Evolutionary conservation across 30 jellyfish, hydroid and myxozoan genomes (phyloP), one percentile per base, ranked within the genome.

Genomic region (Cassiopea xamachana): DNA sequence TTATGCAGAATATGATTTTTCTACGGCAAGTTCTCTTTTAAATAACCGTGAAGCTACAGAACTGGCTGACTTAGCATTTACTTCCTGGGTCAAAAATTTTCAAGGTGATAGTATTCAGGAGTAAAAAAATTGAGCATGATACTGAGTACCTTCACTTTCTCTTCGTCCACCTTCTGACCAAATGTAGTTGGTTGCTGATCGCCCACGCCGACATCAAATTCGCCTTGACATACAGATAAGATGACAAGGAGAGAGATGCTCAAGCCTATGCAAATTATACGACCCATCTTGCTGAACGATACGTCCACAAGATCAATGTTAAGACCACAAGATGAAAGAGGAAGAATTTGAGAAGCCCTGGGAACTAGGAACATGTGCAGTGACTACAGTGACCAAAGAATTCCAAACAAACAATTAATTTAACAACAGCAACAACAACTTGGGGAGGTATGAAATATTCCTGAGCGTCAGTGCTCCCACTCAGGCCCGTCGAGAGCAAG

Each of bases 151-250:
- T 88, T 88, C 70, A 88, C 61, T 1, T 89, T 83, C 2, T 70
- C 90, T 67, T 79, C 95, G 61, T 88, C 95, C 43, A 88, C 18
- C 18, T 78, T 70, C 60, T 88, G 95, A 18, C 95, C 95, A 88
- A 88, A 88, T 43, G 81, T 68, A 5, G 82, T 58, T 51, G 69
- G 95, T 39, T 87, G 94, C 75, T 88, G 48, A 2, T 14, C 76
- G 49, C 90, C 87, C 17, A 58, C 81, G n/a, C 95, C 95, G 43
- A 77, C 95, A 79, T 88, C 95, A 64, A 88, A 88, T 79, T 88
- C 95, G 50, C 87, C 77, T 79, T 79, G 87, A 18, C 74, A 8
- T 75, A 46, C 15, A 3, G 48, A 51, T 6, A 78, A 7, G 14
- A 27, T 18, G 16, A 69, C 75, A 8, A 71, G 80, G 10, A 71